phyloP scores from a whole-genome alignment of 2,888 invertebrate genomes.

The Scaptomyza parva region DNA sequence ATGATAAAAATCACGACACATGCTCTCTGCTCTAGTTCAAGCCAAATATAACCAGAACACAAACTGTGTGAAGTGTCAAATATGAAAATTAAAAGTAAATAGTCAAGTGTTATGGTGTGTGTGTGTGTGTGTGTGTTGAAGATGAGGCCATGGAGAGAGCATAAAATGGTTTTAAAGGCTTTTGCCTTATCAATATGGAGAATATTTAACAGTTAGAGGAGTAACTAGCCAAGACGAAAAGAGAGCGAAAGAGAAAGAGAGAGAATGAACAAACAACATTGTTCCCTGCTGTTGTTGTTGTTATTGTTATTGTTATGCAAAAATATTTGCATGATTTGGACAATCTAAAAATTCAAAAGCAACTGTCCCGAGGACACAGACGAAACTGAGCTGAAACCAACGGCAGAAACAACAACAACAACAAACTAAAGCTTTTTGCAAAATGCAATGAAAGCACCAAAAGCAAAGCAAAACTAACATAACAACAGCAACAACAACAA shows the following conservation, averaged over 20 bases:
- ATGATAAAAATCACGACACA: neutral
- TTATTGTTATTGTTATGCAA: constrained; percentile 54
- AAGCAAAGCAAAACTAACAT: too few relatives aligned
- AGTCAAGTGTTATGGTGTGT: constrained; percentile 4
- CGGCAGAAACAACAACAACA: neutral
- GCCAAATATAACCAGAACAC: constrained; percentile 2
- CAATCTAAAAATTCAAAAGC: constrained; percentile 67
- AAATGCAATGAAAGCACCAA: constrained; percentile 19
- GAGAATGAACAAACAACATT: too few relatives aligned
- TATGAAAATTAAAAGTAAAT: constrained; percentile 52
- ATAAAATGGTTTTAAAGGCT: constrained; percentile 6
- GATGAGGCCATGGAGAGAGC: neutral
- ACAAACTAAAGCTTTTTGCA: constrained; percentile 8
- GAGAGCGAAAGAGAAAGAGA: neutral
- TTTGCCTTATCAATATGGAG: constrained; percentile 36
- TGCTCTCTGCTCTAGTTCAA: neutral
- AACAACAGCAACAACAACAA: constrained; percentile 1
- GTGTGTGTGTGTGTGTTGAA: neutral
- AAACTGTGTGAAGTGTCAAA: constrained; percentile 30
- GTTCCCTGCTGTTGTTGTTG: neutral
- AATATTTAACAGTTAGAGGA: constrained; percentile 20
- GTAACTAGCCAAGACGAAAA: constrained; percentile 15
- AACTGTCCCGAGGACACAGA: constrained; percentile 52
- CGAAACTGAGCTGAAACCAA: constrained; percentile 1
- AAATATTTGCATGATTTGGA: constrained; percentile 71